Conservation (phyloP, 2,888 invertebrate genomes). For the Pristionchus maxplancki region DNA sequence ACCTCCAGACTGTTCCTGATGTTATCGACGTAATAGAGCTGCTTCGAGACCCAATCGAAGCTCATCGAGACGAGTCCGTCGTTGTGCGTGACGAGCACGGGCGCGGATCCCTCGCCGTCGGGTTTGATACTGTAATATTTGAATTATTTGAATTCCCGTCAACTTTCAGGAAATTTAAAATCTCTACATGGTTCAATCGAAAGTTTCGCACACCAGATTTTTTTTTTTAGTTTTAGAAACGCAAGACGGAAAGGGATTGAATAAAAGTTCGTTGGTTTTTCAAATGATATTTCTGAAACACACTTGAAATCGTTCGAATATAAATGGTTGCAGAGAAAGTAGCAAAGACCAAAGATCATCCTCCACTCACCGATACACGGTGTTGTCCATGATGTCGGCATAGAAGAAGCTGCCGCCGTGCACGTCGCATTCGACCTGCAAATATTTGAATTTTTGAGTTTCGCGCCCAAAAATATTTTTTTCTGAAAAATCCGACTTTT, state of each 20-base stretch:
- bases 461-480: background rate
- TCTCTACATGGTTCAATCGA: too few relatives aligned
- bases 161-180: background rate
- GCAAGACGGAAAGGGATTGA: too few relatives aligned
- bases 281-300: background rate
- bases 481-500: background rate
- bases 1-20: conserved; percentile 95
- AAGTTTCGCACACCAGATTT: too few relatives aligned
- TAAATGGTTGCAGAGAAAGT: too few relatives aligned
- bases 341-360: background rate
- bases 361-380: conserved; percentile 75
- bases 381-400: conserved; percentile 88
- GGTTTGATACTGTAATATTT: conserved; percentile 83
- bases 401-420: conserved; percentile 90
- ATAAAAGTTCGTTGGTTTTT: too few relatives aligned
- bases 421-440: conserved; percentile 82
- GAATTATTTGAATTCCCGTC: background rate
- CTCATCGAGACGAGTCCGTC: conserved; percentile 96
- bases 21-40: conserved; percentile 94
- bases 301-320: too few relatives aligned
- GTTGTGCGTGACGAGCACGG: conserved; percentile 92
- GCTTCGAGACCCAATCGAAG: conserved; percentile 95
- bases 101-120: conserved; percentile 75
- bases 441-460: background rate
- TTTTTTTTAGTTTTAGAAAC: too few relatives aligned